Percentiles rank a stretch among this genome's conserved stretches.
These are phyloP conservation scores for Aplocera efformata DNA, from an alignment of 2,888 invertebrate genomes.

Conservation along the genomic window DNA sequence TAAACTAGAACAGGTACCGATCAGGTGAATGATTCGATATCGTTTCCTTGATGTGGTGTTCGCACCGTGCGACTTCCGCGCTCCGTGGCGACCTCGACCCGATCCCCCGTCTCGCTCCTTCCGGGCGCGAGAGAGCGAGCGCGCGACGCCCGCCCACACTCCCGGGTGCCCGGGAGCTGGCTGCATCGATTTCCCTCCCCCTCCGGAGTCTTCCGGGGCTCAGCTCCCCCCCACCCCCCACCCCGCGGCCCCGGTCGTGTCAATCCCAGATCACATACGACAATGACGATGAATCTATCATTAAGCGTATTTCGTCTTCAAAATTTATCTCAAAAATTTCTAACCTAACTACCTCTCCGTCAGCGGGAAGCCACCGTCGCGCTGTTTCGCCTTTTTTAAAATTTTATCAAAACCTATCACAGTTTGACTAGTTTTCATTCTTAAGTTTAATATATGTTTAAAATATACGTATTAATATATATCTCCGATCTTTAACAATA, in stretches of 20 bases:
- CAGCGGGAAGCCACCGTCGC: constrained; percentile 36
- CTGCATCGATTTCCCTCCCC: constrained; percentile 60
- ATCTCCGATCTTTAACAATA: constrained; percentile 74
- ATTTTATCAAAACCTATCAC: constrained; percentile 81
- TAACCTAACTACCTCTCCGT: constrained; percentile 55
- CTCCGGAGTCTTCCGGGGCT: constrained; percentile 38
- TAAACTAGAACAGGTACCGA: constrained; percentile 75
- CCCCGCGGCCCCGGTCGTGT: constrained; percentile 33
- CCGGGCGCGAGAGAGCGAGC: constrained; percentile 28
- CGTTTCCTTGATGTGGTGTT: constrained; percentile 50
- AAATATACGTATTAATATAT: constrained; percentile 78
- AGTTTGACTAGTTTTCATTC: constrained; percentile 80
- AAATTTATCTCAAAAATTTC: constrained; percentile 37
- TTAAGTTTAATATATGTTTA: constrained; percentile 80
- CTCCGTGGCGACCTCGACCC: constrained; percentile 34
- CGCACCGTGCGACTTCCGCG: constrained; percentile 64
- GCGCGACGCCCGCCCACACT: constrained; percentile 27
- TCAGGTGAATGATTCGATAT: constrained; percentile 68
- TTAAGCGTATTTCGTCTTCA: constrained; percentile 49
- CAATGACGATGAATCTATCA: constrained; percentile 38
- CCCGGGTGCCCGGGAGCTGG: constrained; percentile 35
- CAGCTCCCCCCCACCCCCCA: no score
- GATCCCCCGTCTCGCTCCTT: constrained; percentile 27
- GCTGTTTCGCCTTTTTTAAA: constrained; percentile 59
- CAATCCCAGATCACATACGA: constrained; percentile 39